phyloP scores from a whole-genome alignment of 2,797 vertebrate species.

The Rhabdophis nuchalis region DNA sequence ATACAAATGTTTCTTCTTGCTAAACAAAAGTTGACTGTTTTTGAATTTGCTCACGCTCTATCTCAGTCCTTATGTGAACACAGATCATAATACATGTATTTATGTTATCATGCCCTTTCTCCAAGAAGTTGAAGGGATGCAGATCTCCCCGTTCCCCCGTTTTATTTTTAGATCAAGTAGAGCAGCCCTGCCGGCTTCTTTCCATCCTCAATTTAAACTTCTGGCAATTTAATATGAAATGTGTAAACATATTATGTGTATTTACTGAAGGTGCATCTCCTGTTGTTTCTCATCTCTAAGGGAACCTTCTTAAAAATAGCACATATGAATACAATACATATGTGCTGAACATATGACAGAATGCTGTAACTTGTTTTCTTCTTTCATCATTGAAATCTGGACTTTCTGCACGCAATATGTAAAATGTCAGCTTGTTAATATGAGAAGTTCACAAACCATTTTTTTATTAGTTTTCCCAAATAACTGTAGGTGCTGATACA shows the following conservation, averaged over 20 bases:
- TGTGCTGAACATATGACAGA: not conserved
- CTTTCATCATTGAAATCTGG: rapidly evolving
- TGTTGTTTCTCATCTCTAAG: not conserved
- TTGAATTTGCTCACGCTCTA: not conserved
- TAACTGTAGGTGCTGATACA: conserved; percentile 59
- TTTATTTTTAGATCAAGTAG: not conserved
- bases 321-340: not conserved
- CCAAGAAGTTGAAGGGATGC: not conserved
- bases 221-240: not conserved
- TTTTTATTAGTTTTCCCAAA: conserved; percentile 68
- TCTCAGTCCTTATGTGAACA: not conserved
- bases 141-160: not conserved
- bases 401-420: not conserved
- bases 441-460: not conserved
- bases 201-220: not conserved
- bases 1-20: not conserved
- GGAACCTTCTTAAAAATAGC: not conserved
- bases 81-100: not conserved
- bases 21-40: not conserved
- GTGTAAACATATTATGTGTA: not conserved
- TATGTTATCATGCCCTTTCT: not conserved
- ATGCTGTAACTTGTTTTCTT: not conserved
- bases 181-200: not conserved
- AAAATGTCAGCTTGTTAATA: not conserved
- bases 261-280: not conserved